Base-by-base conservation (phyloP, 2,888 invertebrate species). In the Amphipoea oculea region DNA sequence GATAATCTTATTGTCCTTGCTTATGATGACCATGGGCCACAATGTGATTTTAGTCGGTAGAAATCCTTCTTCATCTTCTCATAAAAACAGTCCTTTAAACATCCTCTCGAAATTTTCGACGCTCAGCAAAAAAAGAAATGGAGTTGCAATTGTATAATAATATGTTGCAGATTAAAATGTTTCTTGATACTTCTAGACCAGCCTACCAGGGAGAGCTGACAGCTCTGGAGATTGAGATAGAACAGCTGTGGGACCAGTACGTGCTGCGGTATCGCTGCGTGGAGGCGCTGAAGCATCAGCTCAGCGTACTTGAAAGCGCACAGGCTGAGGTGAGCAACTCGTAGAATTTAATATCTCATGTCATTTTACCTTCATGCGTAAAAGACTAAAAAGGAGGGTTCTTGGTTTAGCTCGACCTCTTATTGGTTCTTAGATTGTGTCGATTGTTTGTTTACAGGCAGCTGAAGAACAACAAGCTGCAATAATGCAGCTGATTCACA, bases 191-290 rank as follows among this genome's bases (percentile, higher is more conserved):
- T 63, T 73, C 14, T 42, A 98, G 99, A 73, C 99, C 99, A 0
- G 99, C 99, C 0, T 99, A 99, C 94, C 98, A 99, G 97, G 99
- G 99, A 90, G 99, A 99, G 95, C 99, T 99, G 94, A 99, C 99
- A 81, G 98, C 98, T 71, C 97, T 99, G 75, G 99, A 99, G 95
- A 96, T 97, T 66, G 99, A 99, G 92, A 95, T 99, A 36, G 98
- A 98, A 90, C 97, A 97, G 84, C 97, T 99, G 40, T 99, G 99
- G 96, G 98, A 98, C 63, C 98, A 98, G 90, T 99, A 99, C 96
- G 98, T 99, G 87, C 96, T 98, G 74, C 98, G 99, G 77, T 98
- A 99, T 93, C 98, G 99, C 74, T 99, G 99, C 90, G 97, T 99
- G 69, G 98, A 99, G 88, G 99, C 99, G 79, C 96, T 99, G 74